phyloP scores from a whole-genome alignment of 2,797 vertebrate genomes.

The Alcedo atthis region DNA sequence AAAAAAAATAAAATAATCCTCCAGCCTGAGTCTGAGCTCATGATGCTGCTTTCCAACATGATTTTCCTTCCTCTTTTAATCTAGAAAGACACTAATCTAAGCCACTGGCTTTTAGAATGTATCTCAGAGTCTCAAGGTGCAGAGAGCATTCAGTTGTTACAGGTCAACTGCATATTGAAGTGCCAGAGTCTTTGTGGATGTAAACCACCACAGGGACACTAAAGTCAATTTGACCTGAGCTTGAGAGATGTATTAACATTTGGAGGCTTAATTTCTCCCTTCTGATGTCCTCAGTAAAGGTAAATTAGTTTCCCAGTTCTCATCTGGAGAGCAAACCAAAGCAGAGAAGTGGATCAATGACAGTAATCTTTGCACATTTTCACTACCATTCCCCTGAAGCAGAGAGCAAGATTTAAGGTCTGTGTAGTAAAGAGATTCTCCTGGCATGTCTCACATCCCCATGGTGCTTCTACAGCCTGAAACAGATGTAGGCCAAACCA shows the following conservation, averaged over 20 bases:
- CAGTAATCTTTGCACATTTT: not conserved
- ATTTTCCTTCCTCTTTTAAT: not conserved
- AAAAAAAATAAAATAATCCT: slow-evolving; percentile 11
- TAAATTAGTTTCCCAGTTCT: not conserved
- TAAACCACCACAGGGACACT: not conserved
- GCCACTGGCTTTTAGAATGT: not conserved
- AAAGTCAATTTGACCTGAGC: not conserved
- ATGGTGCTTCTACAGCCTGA: not conserved
- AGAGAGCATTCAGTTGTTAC: not conserved
- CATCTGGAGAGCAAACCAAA: not conserved
- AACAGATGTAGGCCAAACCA: not conserved
- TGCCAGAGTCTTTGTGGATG: not conserved
- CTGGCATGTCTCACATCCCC: not conserved
- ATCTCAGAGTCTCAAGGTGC: not conserved
- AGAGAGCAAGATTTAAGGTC: not conserved
- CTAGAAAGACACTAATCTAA: not conserved
- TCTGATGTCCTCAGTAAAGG: not conserved
- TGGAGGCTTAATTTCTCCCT: not conserved
- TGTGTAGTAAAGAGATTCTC: not conserved
- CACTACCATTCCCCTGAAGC: not conserved
- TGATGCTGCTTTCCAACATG: not conserved
- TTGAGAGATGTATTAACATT: not conserved
- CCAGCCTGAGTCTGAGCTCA: not conserved
- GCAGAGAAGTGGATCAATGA: not conserved
- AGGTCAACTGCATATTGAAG: not conserved